Evolutionary conservation across 2,797 vertebrate species (phyloP).

Genomic region (Tadarida brasiliensis): DNA sequence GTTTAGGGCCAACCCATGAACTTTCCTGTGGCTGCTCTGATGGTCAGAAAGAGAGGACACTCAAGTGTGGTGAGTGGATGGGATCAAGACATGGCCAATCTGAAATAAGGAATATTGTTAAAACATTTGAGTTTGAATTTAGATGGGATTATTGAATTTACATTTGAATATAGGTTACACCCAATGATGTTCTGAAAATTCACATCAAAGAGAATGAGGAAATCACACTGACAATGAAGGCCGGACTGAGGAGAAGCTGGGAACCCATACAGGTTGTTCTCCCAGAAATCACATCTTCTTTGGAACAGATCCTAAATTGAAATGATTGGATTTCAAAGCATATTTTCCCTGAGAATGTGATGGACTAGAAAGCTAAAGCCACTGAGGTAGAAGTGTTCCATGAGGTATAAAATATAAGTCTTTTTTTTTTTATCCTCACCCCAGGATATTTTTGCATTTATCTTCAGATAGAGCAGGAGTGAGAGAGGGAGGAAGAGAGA

Average conservation of each 20-base stretch:
- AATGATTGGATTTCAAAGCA: constrained; percentile 61
- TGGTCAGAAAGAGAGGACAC: not conserved
- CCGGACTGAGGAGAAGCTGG: not conserved
- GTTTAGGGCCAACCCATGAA: not conserved
- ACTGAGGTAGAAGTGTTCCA: not conserved
- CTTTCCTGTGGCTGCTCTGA: not conserved
- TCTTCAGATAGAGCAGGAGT: no score
- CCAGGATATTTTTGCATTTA: no score
- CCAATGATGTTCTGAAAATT: constrained; percentile 52
- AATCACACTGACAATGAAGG: constrained; percentile 40
- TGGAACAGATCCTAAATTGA: constrained; percentile 53
- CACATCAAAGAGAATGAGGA: constrained; percentile 65
- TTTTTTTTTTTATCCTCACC: no score
- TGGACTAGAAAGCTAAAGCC: not conserved
- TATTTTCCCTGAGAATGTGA: constrained; percentile 30
- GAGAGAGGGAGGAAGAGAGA: no score
- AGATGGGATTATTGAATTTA: constrained; percentile 41
- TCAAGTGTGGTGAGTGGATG: not conserved
- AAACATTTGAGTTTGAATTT: constrained; percentile 57
- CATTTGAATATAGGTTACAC: constrained; percentile 35
- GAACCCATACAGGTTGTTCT: constrained; percentile 48
- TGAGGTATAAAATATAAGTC: not conserved
- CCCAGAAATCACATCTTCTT: constrained; percentile 65
- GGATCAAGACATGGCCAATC: not conserved
- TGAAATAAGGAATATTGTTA: constrained; percentile 19